Evolutionary conservation across 2,797 vertebrate genomes (phyloP).

Genomic region (Argyrosomus regius): DNA sequence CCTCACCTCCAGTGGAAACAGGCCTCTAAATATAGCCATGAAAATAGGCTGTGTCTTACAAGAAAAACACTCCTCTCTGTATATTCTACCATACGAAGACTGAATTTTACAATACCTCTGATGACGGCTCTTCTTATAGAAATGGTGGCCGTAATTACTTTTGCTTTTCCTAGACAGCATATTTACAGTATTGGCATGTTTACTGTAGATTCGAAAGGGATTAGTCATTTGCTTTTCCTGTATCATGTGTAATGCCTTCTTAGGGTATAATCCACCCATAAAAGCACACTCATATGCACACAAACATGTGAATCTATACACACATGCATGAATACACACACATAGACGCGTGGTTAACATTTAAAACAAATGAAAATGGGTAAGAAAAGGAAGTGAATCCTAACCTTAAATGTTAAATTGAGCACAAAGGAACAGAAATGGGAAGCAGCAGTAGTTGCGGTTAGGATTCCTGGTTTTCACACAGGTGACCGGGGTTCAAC

Average conservation of each 20-base stretch:
- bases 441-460: no score
- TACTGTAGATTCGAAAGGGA: constrained; percentile 39
- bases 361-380: neutral
- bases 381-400: neutral
- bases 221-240: constrained; percentile 32
- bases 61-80: constrained; percentile 42
- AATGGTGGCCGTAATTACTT: constrained; percentile 32
- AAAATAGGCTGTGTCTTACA: constrained; percentile 61
- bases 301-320: constrained; percentile 8
- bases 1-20: constrained; percentile 69
- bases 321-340: neutral
- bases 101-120: constrained; percentile 14
- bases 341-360: neutral
- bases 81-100: constrained; percentile 36
- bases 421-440: no score
- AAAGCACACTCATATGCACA: constrained; percentile 28
- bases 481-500: no score
- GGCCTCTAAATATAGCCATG: constrained; percentile 74
- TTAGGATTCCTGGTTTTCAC: no score
- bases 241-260: constrained; percentile 33
- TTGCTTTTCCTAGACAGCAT: constrained; percentile 26
- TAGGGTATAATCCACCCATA: constrained; percentile 49
- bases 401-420: no score
- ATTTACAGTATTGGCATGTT: constrained; percentile 28
- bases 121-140: constrained; percentile 11